Base-by-base conservation (phyloP, 2,797 vertebrate genomes). In the Enoplosus armatus region DNA sequence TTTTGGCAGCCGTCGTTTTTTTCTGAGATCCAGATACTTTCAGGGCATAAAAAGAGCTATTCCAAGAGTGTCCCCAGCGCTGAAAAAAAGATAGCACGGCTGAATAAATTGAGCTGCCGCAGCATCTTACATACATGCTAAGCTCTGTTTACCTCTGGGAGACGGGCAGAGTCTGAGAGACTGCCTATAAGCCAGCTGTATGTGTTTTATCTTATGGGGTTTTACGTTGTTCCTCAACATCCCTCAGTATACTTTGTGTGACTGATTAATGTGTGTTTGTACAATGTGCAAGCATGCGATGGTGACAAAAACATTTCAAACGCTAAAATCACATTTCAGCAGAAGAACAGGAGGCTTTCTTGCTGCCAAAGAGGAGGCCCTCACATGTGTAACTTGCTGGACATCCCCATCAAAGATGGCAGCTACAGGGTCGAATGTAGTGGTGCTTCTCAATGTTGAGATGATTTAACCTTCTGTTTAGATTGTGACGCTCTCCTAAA, bases 91-190 rank as follows among this genome's bases (percentile, higher is more conserved):
- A 72, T 8, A 43, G 26, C 26, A 45, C 18, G 29, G 31, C 39
- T 74, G 65, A 77, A 58, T 65, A 54, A 50, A 71, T 2, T 43
- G 11, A 54, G 35, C 41, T 73, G 55, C 35, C 51, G 29, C 26
- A 18, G 20, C 24, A 51, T 72, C 43, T 35, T 41, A 22, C n/a
- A 29, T 59, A 74, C 26, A 81, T 53, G 24, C 65, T 61, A 37
- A 72, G 45, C 62, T 76, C n/a, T 60, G 45, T 77, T 81, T 72
- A 63, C 50, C 47, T 79, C 54, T 47, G 29, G 54, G 39, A 82
- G 16, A 39, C 27, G 5, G n/a, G 63, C 50, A 50, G 20, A 43
- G 22, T 37, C 37, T 31, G 20, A 47, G 22, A 26, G 24, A 31
- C 41, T 33, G n/a, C 79, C 47, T 48, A 3, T 18, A n/a, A 31